Evolutionary conservation across 2,797 vertebrate genomes (phyloP), one percentile per base, ranked within the genome.

Genomic region (Cichlasoma orientale): DNA sequence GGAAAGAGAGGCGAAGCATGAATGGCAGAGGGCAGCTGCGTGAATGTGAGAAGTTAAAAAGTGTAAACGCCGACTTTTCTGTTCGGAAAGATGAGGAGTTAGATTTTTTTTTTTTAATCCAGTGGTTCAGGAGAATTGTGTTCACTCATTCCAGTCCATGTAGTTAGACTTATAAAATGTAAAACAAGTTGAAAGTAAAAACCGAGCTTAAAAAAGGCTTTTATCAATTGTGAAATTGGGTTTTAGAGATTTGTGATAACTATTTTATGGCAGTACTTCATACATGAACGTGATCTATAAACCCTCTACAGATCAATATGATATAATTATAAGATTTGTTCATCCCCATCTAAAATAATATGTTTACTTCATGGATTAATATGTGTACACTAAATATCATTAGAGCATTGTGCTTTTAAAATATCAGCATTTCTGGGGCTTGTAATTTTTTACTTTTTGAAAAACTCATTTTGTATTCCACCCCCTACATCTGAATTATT

Each of bases 401-500:
- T 38, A 52, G 12, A 68, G 56, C 41, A 77, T 56, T 72, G 53
- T 56, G 13, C 68, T 78, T 74, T 59, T 83, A 57, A 61, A 73
- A 83, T 68, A 77, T 78, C 63, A 74, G 72, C 59, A 44, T 83
- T 82, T 88, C 38, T 33, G 38, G 19, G 25, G 57, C 66, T 61
- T 84, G 25, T 44, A 8, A 38, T 68, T 74, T 50, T 79, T 74
- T 78, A 18, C 59, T 41, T 69, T 72, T 38, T 78, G 71, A 86
- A 89, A 86, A 74, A 66, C 68, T 78, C 14, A 58, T 88, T 84
- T 77, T 91, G 88, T 80, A 88, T 91, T 93, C 90, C 87, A 73
- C 81, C 86, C 86, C 80, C 84, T 83, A 57, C 47, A 21, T 87
- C 72, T 92, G 88, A 92, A 93, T 93, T 90, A 93, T 94, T 93